These are phyloP conservation scores for Barbus barbus DNA, from an alignment of 2,113 vertebrate species.

Conservation along the genomic window DNA sequence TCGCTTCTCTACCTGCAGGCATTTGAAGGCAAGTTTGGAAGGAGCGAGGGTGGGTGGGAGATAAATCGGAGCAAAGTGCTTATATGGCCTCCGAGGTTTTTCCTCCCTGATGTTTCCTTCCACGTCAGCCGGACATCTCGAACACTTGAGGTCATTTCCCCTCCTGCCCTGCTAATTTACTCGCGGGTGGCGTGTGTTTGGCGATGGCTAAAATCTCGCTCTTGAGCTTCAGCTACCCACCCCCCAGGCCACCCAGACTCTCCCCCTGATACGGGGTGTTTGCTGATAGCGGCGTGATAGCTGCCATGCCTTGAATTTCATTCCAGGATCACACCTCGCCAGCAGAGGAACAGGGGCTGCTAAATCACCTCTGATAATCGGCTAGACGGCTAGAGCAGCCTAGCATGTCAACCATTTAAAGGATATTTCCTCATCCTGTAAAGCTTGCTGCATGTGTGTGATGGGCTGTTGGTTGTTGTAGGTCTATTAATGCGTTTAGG, in stretches of 20 bases:
- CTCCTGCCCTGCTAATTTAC: conserved; percentile 63
- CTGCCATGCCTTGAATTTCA: conserved; percentile 44
- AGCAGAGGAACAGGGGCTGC: conserved; percentile 25
- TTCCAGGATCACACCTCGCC: conserved; percentile 34
- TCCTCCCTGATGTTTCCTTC: conserved; percentile 47
- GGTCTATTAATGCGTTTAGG: neutral
- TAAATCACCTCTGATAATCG: conserved; percentile 44
- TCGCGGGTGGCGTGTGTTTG: conserved; percentile 23
- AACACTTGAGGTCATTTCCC: conserved; percentile 53
- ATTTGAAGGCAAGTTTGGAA: conserved; percentile 64
- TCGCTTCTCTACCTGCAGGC: conserved; percentile 82
- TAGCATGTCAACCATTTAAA: conserved; percentile 24
- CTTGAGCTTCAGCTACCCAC: neutral
- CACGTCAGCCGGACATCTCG: conserved; percentile 51
- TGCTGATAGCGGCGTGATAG: conserved; percentile 44
- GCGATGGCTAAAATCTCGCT: conserved; percentile 45
- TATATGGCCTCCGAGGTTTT: conserved; percentile 78
- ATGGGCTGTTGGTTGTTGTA: neutral
- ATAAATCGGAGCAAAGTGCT: conserved; percentile 81
- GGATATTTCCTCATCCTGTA: conserved; percentile 1
- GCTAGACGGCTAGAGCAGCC: conserved; percentile 27
- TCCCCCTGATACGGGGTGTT: conserved; percentile 31
- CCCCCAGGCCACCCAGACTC: conserved; percentile 23
- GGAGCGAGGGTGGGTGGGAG: conserved; percentile 58
- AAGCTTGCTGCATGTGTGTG: neutral